Evolutionary conservation across 2,113 vertebrate species (phyloP).

Genomic region (Chelonoidis abingdonii): DNA sequence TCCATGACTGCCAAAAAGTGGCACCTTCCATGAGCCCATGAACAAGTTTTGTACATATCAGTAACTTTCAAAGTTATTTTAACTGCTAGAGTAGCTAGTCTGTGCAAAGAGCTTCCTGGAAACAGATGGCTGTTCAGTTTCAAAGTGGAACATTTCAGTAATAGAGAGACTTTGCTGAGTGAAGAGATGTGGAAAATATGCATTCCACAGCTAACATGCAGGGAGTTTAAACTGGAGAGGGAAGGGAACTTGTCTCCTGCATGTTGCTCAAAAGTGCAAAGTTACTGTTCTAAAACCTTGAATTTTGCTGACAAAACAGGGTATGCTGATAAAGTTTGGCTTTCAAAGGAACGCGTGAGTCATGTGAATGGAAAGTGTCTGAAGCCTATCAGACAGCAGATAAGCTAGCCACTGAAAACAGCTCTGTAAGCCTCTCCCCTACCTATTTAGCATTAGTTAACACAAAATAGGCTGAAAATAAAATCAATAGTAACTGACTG

Average conservation of each 20-base stretch:
- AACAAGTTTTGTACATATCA: background rate
- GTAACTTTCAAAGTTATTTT: background rate
- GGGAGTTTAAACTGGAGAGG: background rate
- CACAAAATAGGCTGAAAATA: conserved; percentile 49
- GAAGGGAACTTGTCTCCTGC: background rate
- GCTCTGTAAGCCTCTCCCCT: conserved; percentile 61
- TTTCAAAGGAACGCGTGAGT: background rate
- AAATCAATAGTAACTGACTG: conserved; percentile 30
- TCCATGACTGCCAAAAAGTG: background rate
- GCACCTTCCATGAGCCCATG: background rate
- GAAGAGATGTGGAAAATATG: background rate
- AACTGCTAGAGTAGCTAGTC: background rate
- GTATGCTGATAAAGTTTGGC: background rate
- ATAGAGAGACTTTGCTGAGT: background rate
- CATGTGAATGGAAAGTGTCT: background rate
- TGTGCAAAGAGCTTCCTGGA: background rate
- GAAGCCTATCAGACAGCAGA: conserved; percentile 36
- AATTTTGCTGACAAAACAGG: conserved; percentile 3
- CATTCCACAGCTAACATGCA: background rate
- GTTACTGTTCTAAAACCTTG: background rate
- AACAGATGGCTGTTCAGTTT: background rate
- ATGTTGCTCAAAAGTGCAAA: background rate
- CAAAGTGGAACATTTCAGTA: background rate
- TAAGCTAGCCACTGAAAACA: conserved; percentile 37
- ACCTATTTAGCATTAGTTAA: background rate